These are phyloP conservation scores for Piezodorus guildinii DNA, from an alignment of 1,140 invertebrate species.

Conservation along the genomic window DNA sequence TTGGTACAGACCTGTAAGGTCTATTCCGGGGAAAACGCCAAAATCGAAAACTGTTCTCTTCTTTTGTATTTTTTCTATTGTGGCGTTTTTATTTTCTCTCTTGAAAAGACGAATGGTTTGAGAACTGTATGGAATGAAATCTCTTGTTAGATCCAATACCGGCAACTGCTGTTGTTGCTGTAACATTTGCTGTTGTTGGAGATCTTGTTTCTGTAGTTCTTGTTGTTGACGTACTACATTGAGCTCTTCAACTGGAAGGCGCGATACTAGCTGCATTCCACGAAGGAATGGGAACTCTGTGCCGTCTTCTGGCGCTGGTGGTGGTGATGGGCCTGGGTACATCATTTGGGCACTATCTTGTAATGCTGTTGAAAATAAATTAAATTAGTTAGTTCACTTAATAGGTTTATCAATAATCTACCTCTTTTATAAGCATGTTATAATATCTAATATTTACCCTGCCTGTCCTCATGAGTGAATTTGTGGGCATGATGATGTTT, in stretches of 20 bases:
- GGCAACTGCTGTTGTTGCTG: constrained; percentile 4
- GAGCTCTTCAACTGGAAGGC: constrained; percentile 27
- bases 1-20: constrained; percentile 20
- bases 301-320: not conserved
- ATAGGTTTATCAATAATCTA: not conserved
- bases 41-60: constrained; percentile 16
- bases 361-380: not conserved
- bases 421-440: not conserved
- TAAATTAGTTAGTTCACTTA: not conserved
- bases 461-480: constrained; percentile 50
- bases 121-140: constrained; percentile 14
- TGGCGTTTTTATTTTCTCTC: constrained; percentile 38
- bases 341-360: not conserved
- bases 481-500: constrained; percentile 72
- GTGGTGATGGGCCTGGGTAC: not conserved
- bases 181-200: constrained; percentile 15
- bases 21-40: constrained; percentile 20
- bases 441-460: constrained; percentile 18
- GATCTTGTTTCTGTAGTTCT: constrained; percentile 15
- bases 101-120: constrained; percentile 29
- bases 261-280: constrained; percentile 26
- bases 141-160: constrained; percentile 10
- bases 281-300: constrained; percentile 24
- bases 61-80: constrained; percentile 32
- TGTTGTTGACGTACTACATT: constrained; percentile 24